Base-by-base conservation (phyloP, 2,888 invertebrate species). In the Eubasilissa splendida region DNA sequence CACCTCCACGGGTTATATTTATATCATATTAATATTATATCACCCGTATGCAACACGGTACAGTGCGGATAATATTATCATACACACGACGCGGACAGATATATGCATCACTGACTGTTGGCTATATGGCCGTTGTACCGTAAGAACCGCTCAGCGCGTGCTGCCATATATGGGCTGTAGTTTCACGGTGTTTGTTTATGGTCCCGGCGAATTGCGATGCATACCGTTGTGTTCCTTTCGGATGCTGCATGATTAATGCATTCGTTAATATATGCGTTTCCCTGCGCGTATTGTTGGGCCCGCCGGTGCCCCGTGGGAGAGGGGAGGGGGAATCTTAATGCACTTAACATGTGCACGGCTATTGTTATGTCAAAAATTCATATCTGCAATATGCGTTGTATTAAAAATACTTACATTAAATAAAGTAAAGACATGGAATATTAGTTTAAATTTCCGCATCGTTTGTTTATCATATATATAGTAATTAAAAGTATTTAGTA, bases 211-310 rank as follows among this genome's bases (percentile, higher is more conserved):
- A 71, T 54, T 71, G 71, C 56, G 71, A 71, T 53, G 71, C 71
- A 71, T 71, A 71, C 71, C 71, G 71, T 71, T 71, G 71, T 71
- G 71, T 68, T 50, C 71, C 71, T 71, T 71, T 71, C 71, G 71
- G 71, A 71, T 54, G 71, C 33, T 71, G 71, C 71, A 71, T 71
- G 71, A 71, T 71, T 53, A 71, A 71, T 71, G 53, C 54, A 22
- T 54, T 31, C 54, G 54, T 71, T 71, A 71, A 71, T 71, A 53
- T 71, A 54, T 71, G 71, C 71, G 71, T 71, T 71, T 22, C 71
- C 54, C 71, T 11, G 10, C 12, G 71, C 71, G 22, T 54, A 71
- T 71, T 56, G 54, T 14, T 42, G 42, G 42, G 14, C 54, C 71
- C 54, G 31, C 53, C 70, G 70, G 54, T 70, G 53, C 52, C 70